These are phyloP conservation scores for Astropecten irregularis DNA, from an alignment of 53 echinoderm and acorn worm genomes.

Conservation along the genomic window DNA sequence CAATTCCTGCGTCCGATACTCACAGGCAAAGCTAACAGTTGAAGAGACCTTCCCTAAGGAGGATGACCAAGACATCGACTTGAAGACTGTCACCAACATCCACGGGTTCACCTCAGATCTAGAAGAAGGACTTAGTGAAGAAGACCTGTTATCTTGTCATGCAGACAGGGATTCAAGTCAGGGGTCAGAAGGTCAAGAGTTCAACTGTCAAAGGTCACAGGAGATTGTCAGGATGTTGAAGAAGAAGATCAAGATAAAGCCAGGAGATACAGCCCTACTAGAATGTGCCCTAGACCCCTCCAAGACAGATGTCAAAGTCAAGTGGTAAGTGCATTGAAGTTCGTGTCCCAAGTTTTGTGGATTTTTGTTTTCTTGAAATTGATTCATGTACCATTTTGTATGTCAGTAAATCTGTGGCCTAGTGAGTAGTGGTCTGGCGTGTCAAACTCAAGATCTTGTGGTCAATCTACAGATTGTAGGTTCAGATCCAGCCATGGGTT, in stretches of 20 bases:
- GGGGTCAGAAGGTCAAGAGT: neutral
- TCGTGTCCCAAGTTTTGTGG: neutral
- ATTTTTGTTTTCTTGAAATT: too few relatives aligned
- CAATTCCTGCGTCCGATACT: neutral
- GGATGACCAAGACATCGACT: neutral
- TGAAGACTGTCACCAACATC: too few relatives aligned
- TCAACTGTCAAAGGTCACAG: neutral
- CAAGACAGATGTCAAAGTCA: slow-evolving; percentile 36
- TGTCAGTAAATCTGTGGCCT: too few relatives aligned
- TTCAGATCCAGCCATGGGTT: too few relatives aligned
- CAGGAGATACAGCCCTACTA: slow-evolving; percentile 39
- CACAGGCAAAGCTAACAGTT: slow-evolving; percentile 16
- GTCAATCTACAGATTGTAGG: too few relatives aligned
- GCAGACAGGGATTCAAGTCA: neutral
- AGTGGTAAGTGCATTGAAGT: slow-evolving; percentile 55
- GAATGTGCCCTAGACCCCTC: slow-evolving; percentile 25
- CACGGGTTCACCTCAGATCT: too few relatives aligned
- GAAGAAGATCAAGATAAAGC: slow-evolving; percentile 44
- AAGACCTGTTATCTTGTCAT: neutral
- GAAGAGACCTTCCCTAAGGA: neutral
- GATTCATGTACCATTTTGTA: too few relatives aligned
- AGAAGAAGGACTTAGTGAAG: neutral
- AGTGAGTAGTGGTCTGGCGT: too few relatives aligned
- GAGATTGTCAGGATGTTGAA: slow-evolving; percentile 31
- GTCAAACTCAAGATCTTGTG: too few relatives aligned